phyloP scores from a whole-genome alignment of 2,797 vertebrate species.

The Balearica regulorum region DNA sequence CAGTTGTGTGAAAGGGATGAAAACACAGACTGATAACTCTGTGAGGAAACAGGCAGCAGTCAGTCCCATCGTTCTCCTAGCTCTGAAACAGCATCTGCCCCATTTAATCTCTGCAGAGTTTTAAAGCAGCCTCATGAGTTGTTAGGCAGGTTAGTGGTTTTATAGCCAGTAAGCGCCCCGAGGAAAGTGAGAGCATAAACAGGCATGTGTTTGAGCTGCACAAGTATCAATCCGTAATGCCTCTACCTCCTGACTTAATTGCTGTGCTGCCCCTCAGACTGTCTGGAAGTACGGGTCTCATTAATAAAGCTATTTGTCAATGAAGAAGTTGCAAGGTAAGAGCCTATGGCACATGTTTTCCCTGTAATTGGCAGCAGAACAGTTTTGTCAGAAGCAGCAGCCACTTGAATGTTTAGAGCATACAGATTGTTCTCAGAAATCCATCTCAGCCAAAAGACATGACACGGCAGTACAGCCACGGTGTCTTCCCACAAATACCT shows the following conservation, averaged over 20 bases:
- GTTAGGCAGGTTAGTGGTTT: neutral
- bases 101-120: neutral
- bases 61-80: neutral
- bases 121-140: neutral
- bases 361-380: neutral
- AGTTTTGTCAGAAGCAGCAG: neutral
- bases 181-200: neutral
- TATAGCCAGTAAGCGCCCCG: neutral
- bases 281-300: neutral
- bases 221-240: neutral
- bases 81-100: neutral
- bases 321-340: neutral
- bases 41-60: neutral
- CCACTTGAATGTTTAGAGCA: neutral
- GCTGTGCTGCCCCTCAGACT: neutral
- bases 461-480: neutral
- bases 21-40: constrained; percentile 1
- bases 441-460: neutral
- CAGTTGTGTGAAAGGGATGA: neutral
- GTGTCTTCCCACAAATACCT: neutral
- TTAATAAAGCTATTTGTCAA: neutral
- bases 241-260: neutral
- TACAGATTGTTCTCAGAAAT: constrained; percentile 3
- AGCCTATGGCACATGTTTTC: neutral
- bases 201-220: neutral